Evolutionary conservation across 2,113 vertebrate species (phyloP).

Genomic region (Erinaceus europaeus): DNA sequence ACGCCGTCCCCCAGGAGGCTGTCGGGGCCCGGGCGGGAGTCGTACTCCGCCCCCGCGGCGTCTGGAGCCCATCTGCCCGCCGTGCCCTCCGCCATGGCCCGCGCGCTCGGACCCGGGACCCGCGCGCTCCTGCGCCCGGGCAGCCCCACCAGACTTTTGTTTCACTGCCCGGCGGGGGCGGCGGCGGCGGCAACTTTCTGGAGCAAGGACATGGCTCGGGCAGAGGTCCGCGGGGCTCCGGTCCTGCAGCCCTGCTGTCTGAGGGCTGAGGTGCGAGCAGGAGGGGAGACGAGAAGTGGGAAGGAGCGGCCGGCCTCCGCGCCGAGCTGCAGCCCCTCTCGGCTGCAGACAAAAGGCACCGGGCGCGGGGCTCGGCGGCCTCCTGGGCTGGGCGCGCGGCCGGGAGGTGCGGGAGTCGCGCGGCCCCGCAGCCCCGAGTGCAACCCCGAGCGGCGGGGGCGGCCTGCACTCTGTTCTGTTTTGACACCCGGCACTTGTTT

Average conservation of each 20-base stretch:
- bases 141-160: conserved; percentile 45
- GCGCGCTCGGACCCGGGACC: conserved; percentile 49
- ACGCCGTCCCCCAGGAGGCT: conserved; percentile 72
- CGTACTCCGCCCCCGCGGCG: conserved; percentile 83
- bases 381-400: conserved; percentile 4
- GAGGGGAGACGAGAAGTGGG: neutral
- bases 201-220: conserved; percentile 57
- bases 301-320: conserved; percentile 29
- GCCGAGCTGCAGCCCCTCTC: conserved; percentile 4
- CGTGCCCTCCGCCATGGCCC: conserved; percentile 78
- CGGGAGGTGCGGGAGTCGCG: neutral
- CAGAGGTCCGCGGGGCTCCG: conserved; percentile 2
- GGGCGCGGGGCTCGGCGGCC: neutral
- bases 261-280: neutral
- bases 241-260: neutral
- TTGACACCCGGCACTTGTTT: conserved; percentile 77
- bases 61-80: conserved; percentile 60
- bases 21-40: conserved; percentile 81
- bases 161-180: conserved; percentile 53
- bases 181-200: conserved; percentile 55
- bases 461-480: conserved; percentile 53
- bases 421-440: conserved; percentile 16
- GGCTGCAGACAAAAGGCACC: conserved; percentile 58
- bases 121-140: neutral
- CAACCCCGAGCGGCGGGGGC: conserved; percentile 53